phyloP scores from a whole-genome alignment of 2,797 vertebrate genomes.

The Chiloscyllium punctatum region DNA sequence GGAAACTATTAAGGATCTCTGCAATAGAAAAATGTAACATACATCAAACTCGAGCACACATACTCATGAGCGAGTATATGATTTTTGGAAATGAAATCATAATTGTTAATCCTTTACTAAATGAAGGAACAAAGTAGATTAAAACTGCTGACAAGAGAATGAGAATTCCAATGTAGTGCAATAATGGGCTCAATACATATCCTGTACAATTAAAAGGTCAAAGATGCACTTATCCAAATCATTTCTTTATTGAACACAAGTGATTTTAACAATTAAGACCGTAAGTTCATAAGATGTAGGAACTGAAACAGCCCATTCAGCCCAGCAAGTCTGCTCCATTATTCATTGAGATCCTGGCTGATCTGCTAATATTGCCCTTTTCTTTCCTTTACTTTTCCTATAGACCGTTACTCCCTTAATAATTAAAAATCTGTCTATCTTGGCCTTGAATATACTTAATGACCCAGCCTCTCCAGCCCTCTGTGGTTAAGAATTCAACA shows the following conservation, averaged over 20 bases:
- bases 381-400: no score
- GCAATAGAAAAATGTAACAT: not conserved
- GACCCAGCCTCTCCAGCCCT: no score
- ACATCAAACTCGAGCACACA: not conserved
- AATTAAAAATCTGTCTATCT: no score
- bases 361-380: no score
- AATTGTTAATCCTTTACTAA: not conserved
- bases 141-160: not conserved
- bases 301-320: no score
- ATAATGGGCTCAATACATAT: not conserved
- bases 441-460: no score
- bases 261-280: not conserved
- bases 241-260: not conserved
- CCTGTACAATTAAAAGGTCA: not conserved
- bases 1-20: not conserved
- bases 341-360: no score
- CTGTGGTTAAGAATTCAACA: no score
- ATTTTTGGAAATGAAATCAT: not conserved
- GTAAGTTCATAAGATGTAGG: not conserved
- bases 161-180: not conserved
- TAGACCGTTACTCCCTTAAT: no score
- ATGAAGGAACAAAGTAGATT: not conserved
- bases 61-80: no score
- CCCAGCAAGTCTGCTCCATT: no score
- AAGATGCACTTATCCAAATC: not conserved